Evolutionary conservation across 2,888 invertebrate genomes (phyloP).

Genomic region (Syrista parreyssii): DNA sequence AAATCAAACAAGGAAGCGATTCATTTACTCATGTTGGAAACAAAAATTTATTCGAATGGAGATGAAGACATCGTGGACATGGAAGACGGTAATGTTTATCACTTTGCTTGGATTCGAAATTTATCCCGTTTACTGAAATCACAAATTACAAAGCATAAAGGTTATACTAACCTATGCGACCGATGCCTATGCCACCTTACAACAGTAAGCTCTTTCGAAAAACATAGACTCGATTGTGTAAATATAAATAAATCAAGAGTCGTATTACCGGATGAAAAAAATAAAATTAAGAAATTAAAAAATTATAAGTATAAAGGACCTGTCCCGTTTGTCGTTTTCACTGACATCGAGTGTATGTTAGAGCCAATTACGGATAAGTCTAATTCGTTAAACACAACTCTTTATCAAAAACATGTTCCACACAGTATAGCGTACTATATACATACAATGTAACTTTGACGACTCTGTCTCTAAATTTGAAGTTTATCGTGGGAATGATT

Average conservation of each 20-base stretch:
- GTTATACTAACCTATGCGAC: slow-evolving; percentile 18
- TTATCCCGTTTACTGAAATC: slow-evolving; percentile 15
- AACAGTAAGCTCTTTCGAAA: slow-evolving; percentile 9
- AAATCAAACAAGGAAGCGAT: too few relatives aligned
- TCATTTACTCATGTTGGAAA: slow-evolving; percentile 16
- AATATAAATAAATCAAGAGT: slow-evolving; percentile 13
- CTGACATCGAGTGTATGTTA: slow-evolving; percentile 27
- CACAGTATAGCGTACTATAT: slow-evolving; percentile 36
- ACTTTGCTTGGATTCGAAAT: slow-evolving; percentile 18
- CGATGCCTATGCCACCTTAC: not conserved
- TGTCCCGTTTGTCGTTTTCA: slow-evolving; percentile 19
- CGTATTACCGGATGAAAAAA: slow-evolving; percentile 5
- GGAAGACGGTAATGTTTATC: not conserved
- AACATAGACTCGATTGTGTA: slow-evolving; percentile 17
- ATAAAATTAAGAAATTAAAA: slow-evolving; percentile 21
- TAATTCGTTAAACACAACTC: slow-evolving; percentile 22
- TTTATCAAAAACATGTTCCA: slow-evolving; percentile 27
- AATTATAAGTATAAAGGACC: slow-evolving; percentile 15
- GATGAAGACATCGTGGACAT: not conserved
- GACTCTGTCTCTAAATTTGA: slow-evolving; percentile 23
- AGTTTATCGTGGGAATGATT: slow-evolving; percentile 15
- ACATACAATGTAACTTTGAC: slow-evolving; percentile 35
- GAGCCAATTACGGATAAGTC: slow-evolving; percentile 20
- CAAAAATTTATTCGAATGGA: not conserved
- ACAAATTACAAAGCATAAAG: slow-evolving; percentile 8